A percentile compares a stretch with the other conserved stretches of the same genome.
Evolutionary conservation across 1,140 invertebrate genomes (phyloP).

Genomic region (Carcinoscorpius rotundicauda): DNA sequence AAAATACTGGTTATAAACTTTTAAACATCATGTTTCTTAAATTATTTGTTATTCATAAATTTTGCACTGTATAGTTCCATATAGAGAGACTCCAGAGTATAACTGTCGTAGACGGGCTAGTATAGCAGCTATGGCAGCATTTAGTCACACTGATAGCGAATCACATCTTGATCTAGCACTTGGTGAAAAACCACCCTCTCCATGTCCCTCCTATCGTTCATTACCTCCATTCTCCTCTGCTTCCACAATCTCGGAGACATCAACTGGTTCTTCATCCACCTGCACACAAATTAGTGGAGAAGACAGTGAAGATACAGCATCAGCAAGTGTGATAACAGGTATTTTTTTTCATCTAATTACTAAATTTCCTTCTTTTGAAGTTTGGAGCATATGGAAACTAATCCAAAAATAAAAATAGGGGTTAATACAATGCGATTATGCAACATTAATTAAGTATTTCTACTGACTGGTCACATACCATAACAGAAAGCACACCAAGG

Average conservation of each 20-base stretch:
- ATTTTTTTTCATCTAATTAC: not conserved
- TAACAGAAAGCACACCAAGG: too few species aligned
- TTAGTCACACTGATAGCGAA: constrained; percentile 20
- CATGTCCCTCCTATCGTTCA: constrained; percentile 68
- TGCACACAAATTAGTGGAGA: constrained; percentile 33
- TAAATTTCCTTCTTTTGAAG: too few species aligned
- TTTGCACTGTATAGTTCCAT: constrained; percentile 31
- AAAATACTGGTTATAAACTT: too few species aligned
- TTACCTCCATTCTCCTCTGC: constrained; percentile 64
- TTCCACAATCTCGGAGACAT: constrained; percentile 67
- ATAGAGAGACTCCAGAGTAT: constrained; percentile 24
- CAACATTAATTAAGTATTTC: too few species aligned
- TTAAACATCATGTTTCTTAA: too few species aligned
- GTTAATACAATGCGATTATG: too few species aligned
- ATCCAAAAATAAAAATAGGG: too few species aligned
- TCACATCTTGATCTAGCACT: constrained; percentile 17
- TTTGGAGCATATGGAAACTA: too few species aligned
- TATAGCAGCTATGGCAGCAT: constrained; percentile 14
- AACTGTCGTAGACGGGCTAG: constrained; percentile 23
- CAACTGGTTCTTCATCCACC: constrained; percentile 42
- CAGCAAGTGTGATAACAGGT: constrained; percentile 73
- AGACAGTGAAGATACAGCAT: constrained; percentile 53
- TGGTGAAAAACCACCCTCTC: constrained; percentile 48
- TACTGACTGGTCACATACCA: too few species aligned
- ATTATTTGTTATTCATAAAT: too few species aligned